Percentiles rank a stretch among this genome's conserved stretches.
Conservation (phyloP, 2,113 vertebrate species). For the Lucifuga dentata region DNA sequence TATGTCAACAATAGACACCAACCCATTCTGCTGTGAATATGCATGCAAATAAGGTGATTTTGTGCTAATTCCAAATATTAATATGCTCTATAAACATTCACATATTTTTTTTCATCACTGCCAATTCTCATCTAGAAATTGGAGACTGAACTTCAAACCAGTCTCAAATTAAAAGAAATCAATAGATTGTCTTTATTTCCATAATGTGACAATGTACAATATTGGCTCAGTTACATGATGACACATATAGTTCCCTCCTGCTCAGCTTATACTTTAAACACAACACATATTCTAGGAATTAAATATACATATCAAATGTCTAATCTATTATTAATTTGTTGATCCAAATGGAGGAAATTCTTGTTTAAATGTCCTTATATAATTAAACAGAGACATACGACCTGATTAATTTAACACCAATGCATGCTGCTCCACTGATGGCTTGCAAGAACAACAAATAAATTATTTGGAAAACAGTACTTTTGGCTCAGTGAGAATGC, state of each 20-base stretch:
- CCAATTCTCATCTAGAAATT: slow-evolving; percentile 12
- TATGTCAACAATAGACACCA: slow-evolving; percentile 46
- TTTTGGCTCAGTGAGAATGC: slow-evolving; percentile 10
- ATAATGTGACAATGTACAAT: slow-evolving; percentile 31
- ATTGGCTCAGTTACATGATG: slow-evolving; percentile 34
- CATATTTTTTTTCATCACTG: slow-evolving; percentile 3
- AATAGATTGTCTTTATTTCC: slow-evolving; percentile 10
- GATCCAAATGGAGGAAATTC: neutral
- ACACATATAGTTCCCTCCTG: neutral
- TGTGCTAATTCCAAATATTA: slow-evolving; percentile 1
- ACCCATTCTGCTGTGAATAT: slow-evolving; percentile 5
- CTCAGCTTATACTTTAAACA: slow-evolving; percentile 5
- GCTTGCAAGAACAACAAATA: slow-evolving; percentile 28
- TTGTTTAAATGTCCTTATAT: slow-evolving; percentile 17
- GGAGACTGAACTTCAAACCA: slow-evolving; percentile 37
- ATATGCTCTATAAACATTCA: no score
- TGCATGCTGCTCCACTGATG: slow-evolving; percentile 4
- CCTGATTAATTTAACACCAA: slow-evolving; percentile 13
- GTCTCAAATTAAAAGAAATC: slow-evolving; percentile 22
- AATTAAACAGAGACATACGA: slow-evolving; percentile 9
- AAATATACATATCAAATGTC: no score
- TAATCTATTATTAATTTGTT: slow-evolving; percentile 15
- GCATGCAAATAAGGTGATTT: neutral
- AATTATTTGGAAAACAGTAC: neutral
- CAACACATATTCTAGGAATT: neutral